These are phyloP conservation scores for Melikaiella ostensackeni DNA, from an alignment of 2,888 invertebrate species.

Conservation along the genomic window DNA sequence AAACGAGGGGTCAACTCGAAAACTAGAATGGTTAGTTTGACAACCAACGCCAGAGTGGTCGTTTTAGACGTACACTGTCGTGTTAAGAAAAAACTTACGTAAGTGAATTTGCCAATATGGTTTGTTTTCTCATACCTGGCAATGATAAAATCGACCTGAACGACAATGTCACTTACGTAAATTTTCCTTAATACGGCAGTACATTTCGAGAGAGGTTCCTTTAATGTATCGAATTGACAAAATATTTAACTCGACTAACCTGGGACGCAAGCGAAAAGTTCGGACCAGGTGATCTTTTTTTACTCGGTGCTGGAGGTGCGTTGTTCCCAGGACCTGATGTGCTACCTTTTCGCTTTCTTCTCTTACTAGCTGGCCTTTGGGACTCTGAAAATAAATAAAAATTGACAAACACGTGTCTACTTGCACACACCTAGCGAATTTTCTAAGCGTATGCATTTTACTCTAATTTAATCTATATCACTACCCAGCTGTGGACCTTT, in stretches of 20 bases:
- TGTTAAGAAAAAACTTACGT: no score
- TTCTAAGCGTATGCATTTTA: constrained; percentile 37
- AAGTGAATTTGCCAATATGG: no score
- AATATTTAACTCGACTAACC: constrained; percentile 78
- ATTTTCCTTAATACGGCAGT: no score
- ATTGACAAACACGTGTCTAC: constrained; percentile 19
- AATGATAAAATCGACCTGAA: no score
- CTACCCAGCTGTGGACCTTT: constrained; percentile 77
- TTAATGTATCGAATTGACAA: constrained; percentile 37
- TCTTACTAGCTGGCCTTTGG: constrained; percentile 95
- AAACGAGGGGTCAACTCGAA: no score
- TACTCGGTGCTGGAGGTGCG: constrained; percentile 92
- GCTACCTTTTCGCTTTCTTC: constrained; percentile 97
- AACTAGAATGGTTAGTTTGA: no score
- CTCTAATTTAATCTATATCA: constrained; percentile 45
- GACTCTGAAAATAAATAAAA: constrained; percentile 84
- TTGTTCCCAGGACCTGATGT: constrained; percentile 90
- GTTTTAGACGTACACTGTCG: no score
- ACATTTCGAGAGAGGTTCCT: no score
- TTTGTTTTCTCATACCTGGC: no score
- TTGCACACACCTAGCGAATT: constrained; percentile 36
- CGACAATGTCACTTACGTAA: no score
- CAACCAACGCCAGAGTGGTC: no score
- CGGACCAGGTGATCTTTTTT: constrained; percentile 97
- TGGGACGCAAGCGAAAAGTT: constrained; percentile 97